Percentiles rank a stretch among this genome's conserved stretches.
These are phyloP conservation scores for Tenthredo scrophulariae DNA, from an alignment of 2,888 invertebrate genomes.

Conservation along the genomic window DNA sequence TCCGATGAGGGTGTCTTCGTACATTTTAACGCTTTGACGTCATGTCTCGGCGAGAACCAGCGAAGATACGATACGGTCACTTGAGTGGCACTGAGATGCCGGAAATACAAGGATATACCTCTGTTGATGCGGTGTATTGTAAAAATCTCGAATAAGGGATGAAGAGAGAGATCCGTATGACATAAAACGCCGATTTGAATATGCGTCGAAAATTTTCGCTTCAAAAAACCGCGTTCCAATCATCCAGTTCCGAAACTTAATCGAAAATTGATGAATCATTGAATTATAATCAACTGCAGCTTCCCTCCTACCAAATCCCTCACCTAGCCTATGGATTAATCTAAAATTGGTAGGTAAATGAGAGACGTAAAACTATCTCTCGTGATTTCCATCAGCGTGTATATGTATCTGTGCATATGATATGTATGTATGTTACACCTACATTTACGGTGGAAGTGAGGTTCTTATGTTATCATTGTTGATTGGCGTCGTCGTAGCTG, in stretches of 20 bases:
- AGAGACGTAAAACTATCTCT: background rate
- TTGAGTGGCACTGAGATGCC: background rate
- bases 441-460: background rate
- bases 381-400: background rate
- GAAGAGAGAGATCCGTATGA: background rate
- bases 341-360: background rate
- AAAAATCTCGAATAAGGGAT: background rate
- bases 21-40: conserved; percentile 11
- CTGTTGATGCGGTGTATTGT: background rate
- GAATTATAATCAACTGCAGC: background rate
- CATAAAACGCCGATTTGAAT: no score
- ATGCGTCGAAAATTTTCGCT: background rate
- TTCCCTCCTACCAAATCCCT: background rate
- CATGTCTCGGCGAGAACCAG: background rate
- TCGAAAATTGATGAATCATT: background rate
- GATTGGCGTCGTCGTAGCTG: conserved; percentile 31
- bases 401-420: background rate
- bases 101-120: background rate
- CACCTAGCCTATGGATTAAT: background rate
- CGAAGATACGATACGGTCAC: background rate
- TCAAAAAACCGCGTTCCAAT: background rate
- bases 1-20: background rate
- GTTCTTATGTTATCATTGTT: conserved; percentile 40
- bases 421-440: background rate
- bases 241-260: background rate